These are phyloP conservation scores for Tetragonisca angustula DNA, from an alignment of 2,888 invertebrate genomes.

Conservation along the genomic window DNA sequence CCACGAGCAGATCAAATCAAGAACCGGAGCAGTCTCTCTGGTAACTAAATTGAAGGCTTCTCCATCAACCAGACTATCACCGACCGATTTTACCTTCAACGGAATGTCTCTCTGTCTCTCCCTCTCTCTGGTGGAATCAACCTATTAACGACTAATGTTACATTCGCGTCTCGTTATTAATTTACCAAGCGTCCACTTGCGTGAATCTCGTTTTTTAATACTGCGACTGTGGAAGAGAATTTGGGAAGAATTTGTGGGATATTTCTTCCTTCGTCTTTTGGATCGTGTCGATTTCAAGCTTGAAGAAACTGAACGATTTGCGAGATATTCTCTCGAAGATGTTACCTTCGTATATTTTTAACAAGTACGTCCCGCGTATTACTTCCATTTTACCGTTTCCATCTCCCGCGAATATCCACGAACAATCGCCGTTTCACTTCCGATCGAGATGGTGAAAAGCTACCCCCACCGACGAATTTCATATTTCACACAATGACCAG, in stretches of 20 bases:
- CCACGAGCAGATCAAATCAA: constrained; percentile 11
- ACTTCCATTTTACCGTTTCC: not conserved
- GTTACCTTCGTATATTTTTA: not conserved
- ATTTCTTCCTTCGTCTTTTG: not conserved
- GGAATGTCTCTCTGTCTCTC: not conserved
- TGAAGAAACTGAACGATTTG: not conserved
- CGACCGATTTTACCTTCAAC: not conserved
- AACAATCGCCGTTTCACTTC: not conserved
- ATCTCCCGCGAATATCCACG: not conserved
- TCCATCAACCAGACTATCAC: not conserved
- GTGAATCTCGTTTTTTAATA: not conserved
- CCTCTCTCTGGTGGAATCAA: not conserved
- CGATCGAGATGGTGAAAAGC: not conserved
- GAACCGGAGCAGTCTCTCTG: constrained; percentile 17
- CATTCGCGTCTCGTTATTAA: not conserved
- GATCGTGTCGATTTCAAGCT: not conserved
- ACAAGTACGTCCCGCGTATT: too few relatives aligned
- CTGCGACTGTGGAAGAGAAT: not conserved
- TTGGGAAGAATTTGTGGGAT: not conserved
- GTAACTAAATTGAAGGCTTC: constrained; percentile 73
- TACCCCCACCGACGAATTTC: not conserved
- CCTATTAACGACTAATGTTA: not conserved
- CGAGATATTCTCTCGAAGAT: not conserved
- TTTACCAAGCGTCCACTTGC: not conserved
- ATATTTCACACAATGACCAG: not conserved